A percentile compares a stretch with the other conserved stretches of the same genome.
Evolutionary conservation across 2,888 invertebrate species (phyloP).

Genomic region (Hirtodrosophila alboralis): DNA sequence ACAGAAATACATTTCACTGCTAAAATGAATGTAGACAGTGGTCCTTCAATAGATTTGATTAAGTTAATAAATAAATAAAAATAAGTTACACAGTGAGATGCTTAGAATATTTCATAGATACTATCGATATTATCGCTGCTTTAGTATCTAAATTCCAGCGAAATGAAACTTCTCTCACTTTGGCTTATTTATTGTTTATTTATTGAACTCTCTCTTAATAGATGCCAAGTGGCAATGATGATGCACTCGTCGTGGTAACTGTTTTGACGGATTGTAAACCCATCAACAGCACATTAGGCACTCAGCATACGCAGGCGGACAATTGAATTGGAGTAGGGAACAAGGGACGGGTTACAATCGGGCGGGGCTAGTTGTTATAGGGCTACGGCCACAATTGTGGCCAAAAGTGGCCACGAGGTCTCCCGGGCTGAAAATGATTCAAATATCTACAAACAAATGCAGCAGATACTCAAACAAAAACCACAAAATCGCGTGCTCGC

Average conservation of each 20-base stretch:
- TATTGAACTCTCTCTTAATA: slow-evolving; percentile 40
- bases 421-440: slow-evolving; percentile 61
- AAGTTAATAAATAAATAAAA: no score
- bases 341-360: not conserved
- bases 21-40: no score
- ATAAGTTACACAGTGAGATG: no score
- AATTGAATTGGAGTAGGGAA: slow-evolving; percentile 53
- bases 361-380: not conserved
- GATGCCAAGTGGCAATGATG: slow-evolving; percentile 54
- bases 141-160: slow-evolving; percentile 42
- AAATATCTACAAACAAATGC: slow-evolving; percentile 69
- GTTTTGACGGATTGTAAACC: slow-evolving; percentile 79
- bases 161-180: slow-evolving; percentile 17
- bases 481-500: slow-evolving; percentile 47
- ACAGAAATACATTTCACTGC: no score
- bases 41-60: no score
- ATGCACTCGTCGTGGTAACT: slow-evolving; percentile 57
- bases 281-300: slow-evolving; percentile 74
- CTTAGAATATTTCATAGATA: no score
- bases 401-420: slow-evolving; percentile 59
- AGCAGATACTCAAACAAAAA: slow-evolving; percentile 29
- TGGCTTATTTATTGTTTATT: slow-evolving; percentile 39
- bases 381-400: slow-evolving; percentile 63
- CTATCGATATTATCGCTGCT: not conserved
- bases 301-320: slow-evolving; percentile 53